A percentile compares a stretch with the other conserved stretches of the same genome.
These are phyloP conservation scores for Apostichopus californicus DNA, from an alignment of 35 echinoderm and acorn worm species.

Conservation along the genomic window DNA sequence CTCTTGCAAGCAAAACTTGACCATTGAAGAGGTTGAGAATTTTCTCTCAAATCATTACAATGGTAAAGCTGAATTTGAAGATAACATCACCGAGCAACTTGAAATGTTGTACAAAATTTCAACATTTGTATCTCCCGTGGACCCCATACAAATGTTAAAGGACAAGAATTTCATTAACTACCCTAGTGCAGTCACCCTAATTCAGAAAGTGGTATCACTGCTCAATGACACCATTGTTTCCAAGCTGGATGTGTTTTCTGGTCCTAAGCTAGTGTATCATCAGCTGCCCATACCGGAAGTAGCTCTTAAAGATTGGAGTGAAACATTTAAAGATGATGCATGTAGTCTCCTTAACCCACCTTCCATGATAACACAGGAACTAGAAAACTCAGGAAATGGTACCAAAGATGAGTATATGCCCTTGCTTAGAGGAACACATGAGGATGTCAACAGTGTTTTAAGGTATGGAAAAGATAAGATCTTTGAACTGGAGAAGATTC, in stretches of 20 bases:
- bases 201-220: background rate
- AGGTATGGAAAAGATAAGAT: constrained; percentile 23
- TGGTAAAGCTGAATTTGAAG: background rate
- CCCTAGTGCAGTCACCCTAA: background rate
- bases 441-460: background rate
- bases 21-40: constrained; percentile 58
- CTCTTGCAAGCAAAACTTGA: constrained; percentile 12
- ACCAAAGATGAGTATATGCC: background rate
- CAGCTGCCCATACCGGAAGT: background rate
- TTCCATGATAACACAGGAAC: background rate
- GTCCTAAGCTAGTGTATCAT: background rate
- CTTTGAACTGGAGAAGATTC: background rate
- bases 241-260: background rate
- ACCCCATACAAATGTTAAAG: background rate
- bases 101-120: constrained; percentile 22
- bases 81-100: background rate
- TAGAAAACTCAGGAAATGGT: no score
- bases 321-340: background rate
- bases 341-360: background rate
- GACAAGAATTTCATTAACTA: constrained; percentile 16
- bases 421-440: constrained; percentile 19
- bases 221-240: background rate
- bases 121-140: background rate
- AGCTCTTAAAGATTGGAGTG: background rate
- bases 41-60: constrained; percentile 9